These are phyloP conservation scores for Choristoneura rosaceana DNA, from an alignment of 2,888 invertebrate species.

Conservation along the genomic window DNA sequence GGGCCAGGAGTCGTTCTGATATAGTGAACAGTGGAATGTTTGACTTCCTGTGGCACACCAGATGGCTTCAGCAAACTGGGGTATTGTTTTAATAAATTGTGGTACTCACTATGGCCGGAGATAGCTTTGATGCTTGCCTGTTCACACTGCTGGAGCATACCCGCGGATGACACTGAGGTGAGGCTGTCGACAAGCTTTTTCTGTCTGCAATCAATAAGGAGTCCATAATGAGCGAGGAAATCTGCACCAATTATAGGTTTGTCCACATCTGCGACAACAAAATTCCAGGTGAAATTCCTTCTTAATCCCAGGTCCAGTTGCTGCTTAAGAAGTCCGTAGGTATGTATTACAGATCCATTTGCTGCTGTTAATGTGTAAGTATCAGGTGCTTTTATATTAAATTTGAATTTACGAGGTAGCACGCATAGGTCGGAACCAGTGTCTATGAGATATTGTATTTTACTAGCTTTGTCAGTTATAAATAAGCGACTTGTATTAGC, in stretches of 20 bases:
- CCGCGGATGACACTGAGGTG: slow-evolving; percentile 13
- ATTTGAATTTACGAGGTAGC: no score
- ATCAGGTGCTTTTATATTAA: no score
- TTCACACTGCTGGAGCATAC: neutral
- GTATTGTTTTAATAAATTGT: slow-evolving; percentile 12
- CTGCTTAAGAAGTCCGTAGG: slow-evolving; percentile 22
- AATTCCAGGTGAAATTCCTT: slow-evolving; percentile 32
- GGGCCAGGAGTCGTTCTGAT: slow-evolving; percentile 48
- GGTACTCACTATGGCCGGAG: slow-evolving; percentile 10
- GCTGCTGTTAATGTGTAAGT: no score
- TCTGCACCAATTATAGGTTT: no score
- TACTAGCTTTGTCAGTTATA: slow-evolving; percentile 47
- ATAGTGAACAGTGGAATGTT: slow-evolving; percentile 45
- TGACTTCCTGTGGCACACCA: slow-evolving; percentile 1
- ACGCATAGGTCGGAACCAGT: no score
- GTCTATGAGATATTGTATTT: slow-evolving; percentile 46
- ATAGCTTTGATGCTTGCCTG: slow-evolving; percentile 13
- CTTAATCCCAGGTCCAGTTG: slow-evolving; percentile 34
- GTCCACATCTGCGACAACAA: slow-evolving; percentile 34
- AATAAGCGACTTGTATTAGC: slow-evolving; percentile 48
- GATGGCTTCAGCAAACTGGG: slow-evolving; percentile 16
- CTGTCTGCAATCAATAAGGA: slow-evolving; percentile 39
- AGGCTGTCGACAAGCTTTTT: slow-evolving; percentile 33
- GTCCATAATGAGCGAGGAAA: slow-evolving; percentile 32
- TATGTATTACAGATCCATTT: no score